These are phyloP conservation scores for Drosophila subquinaria DNA, from an alignment of 2,888 invertebrate species.

Conservation along the genomic window DNA sequence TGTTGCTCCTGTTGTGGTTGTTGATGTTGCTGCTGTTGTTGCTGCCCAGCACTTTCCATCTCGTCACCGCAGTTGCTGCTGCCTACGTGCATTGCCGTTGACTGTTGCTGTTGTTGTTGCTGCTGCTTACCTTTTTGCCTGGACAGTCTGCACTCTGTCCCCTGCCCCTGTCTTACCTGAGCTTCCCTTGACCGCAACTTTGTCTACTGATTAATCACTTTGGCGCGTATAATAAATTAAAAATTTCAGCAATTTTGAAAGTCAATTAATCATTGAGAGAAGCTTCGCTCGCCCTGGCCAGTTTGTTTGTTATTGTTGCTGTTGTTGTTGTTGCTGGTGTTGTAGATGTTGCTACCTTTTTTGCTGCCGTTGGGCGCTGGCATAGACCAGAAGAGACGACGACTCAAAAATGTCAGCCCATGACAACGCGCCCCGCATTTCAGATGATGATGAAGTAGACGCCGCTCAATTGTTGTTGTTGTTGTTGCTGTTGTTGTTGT, in stretches of 20 bases:
- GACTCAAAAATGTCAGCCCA: constrained; percentile 75
- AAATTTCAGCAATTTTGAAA: constrained; percentile 86
- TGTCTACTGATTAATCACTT: constrained; percentile 84
- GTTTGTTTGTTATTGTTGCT: constrained; percentile 51
- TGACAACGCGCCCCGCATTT: constrained; percentile 75
- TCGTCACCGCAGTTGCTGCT: constrained; percentile 53
- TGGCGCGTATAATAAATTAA: constrained; percentile 85
- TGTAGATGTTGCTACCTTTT: constrained; percentile 58
- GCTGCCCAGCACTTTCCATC: constrained; percentile 69
- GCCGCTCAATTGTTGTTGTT: constrained; percentile 30
- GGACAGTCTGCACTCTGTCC: constrained; percentile 20
- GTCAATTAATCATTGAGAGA: constrained; percentile 85
- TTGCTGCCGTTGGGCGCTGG: constrained; percentile 60
- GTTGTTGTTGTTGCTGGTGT: constrained; percentile 24
- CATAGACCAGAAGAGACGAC: constrained; percentile 64
- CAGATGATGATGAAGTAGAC: constrained; percentile 80
- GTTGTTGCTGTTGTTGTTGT: neutral
- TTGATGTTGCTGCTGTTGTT: constrained; percentile 21
- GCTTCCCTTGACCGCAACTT: constrained; percentile 37
- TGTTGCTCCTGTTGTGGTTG: constrained; percentile 13
- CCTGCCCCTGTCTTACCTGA: neutral
- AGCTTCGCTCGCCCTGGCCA: constrained; percentile 53
- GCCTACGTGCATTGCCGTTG: constrained; percentile 46
- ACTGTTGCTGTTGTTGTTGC: constrained; percentile 28
- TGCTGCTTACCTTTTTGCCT: constrained; percentile 48